Base-by-base conservation (phyloP, 2,113 vertebrate species). In the Tenebrosternarchus preto region DNA sequence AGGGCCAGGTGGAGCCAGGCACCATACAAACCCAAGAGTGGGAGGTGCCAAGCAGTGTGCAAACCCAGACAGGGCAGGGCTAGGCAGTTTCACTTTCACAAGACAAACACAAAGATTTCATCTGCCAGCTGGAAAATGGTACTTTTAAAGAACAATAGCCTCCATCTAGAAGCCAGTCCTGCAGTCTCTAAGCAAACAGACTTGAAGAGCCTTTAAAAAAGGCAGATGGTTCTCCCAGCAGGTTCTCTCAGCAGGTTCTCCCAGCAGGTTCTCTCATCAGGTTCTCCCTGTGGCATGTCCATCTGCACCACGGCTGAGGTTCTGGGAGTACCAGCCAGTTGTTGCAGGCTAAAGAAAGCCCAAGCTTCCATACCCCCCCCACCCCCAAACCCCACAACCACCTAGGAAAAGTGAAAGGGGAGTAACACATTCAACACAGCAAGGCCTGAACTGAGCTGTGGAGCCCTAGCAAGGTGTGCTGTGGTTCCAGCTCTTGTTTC, bases 141-240 rank as follows among this genome's bases (percentile, higher is more conserved):
- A 15, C 8, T 77, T n/a, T 39, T 19, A 59, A 39, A n/a, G 53
- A 78, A 11, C 27, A 22, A 31, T n/a, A 1, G 64, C 64, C 19
- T 69, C 64, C 25, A 67, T 20, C 68, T 64, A 22, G 53, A 59
- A 46, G 25, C 56, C 57, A 59, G 20, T 22, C 22, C 31, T 69
- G 12, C 25, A 80, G 25, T n/a, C 36, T 68, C 29, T 22, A 55
- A 70, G 43, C 59, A 61, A 59, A 22, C 56, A 25, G 31, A 63
- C 50, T 69, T 70, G 70, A 53, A 78, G 39, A 66, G 56, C 73
- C 16, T 57, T 66, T 43, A 27, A n/a, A 20, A 16, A 46, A 39
- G 33, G 1, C 8, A 20, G 24, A 70, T 43, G 53, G 31, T 22
- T 4, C 6, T 60, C 31, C 59, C 8, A 50, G 46, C 55, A 60